Percentiles rank a stretch among this genome's conserved stretches.
Evolutionary conservation across 1,140 invertebrate species (phyloP).

Genomic region (Octopus sinensis): DNA sequence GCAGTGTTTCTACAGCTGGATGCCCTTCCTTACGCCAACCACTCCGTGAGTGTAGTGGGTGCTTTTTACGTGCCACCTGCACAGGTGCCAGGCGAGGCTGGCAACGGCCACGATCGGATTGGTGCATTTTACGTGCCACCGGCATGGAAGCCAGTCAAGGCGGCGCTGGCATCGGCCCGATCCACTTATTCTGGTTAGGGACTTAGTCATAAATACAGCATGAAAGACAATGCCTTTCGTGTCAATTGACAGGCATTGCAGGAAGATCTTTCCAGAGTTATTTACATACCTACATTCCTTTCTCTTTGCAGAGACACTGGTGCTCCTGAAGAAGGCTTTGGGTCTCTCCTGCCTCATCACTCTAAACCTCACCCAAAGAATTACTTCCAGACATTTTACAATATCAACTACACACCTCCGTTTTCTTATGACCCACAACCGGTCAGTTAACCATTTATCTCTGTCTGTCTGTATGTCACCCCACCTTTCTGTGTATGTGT

Average conservation of each 20-base stretch:
- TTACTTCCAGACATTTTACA: slow-evolving; percentile 50
- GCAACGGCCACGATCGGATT: too few species aligned
- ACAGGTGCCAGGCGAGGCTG: too few species aligned
- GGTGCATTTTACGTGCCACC: too few species aligned
- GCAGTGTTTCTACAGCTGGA: too few species aligned
- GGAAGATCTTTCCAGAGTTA: neutral
- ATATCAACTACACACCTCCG: slow-evolving; percentile 46
- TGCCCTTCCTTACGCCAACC: too few species aligned
- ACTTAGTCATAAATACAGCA: neutral
- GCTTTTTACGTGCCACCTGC: too few species aligned
- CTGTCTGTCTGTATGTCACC: neutral
- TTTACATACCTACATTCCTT: slow-evolving; percentile 9
- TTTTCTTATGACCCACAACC: slow-evolving; percentile 41
- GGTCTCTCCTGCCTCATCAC: slow-evolving; percentile 48
- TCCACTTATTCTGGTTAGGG: neutral
- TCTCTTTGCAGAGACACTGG: slow-evolving; percentile 42
- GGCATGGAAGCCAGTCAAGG: neutral
- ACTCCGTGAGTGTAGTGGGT: too few species aligned
- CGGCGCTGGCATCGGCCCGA: neutral
- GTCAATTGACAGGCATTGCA: neutral
- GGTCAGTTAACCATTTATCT: slow-evolving; percentile 28
- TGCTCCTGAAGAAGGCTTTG: slow-evolving; percentile 41
- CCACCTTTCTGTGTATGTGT: neutral
- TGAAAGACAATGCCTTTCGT: neutral
- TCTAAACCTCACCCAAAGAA: slow-evolving; percentile 48